Evolutionary conservation across 2,888 invertebrate species (phyloP), one percentile per base, ranked within the genome.

Genomic region (Eurytoma adleriae): DNA sequence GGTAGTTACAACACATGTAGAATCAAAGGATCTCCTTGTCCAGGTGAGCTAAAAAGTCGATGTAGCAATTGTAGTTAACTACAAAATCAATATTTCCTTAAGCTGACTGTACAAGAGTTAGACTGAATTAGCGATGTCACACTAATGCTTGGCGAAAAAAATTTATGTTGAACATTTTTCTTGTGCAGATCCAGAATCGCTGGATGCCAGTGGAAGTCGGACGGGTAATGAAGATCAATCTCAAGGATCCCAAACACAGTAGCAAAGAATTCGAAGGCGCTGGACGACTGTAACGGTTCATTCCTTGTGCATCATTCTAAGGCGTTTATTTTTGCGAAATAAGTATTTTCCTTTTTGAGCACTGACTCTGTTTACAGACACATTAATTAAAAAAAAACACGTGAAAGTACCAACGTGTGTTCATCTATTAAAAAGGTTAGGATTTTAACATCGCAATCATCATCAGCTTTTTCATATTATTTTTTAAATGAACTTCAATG

Each of bases 1-100:
- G 96, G 96, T n/a, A 97, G 96, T 1, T 97, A 97, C 91, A 97
- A 97, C 90, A 97, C 97, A 0, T 96, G 96, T 86, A 94, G 95
- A 87, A 95, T 95, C 62, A 95, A 94, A 85, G 95, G 94, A 18
- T 94, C 93, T 72, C 93, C 90, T 16, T 89, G 87, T 77, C 89
- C 89, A 79, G 89, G 90, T 90, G 80, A 67, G 59, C 57, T 48
- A 18, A 71, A 70, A 54, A 24, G 54, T 52, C 54, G 54, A 64
- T 64, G 64, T 64, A 64, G 48, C 48, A 54, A n/a, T n/a, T 77
- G 4, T 50, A 56, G 57, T 70, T 68, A 71, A 77, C 56, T 48
- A 66, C n/a, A 56, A 69, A 14, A 40, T 64, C 59, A 78, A 78
- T 67, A 67, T 20, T 16, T 54, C n/a, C 52, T 30, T 24, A 50